phyloP scores from a whole-genome alignment of 1,140 invertebrate species.

The Drosophila varians region DNA sequence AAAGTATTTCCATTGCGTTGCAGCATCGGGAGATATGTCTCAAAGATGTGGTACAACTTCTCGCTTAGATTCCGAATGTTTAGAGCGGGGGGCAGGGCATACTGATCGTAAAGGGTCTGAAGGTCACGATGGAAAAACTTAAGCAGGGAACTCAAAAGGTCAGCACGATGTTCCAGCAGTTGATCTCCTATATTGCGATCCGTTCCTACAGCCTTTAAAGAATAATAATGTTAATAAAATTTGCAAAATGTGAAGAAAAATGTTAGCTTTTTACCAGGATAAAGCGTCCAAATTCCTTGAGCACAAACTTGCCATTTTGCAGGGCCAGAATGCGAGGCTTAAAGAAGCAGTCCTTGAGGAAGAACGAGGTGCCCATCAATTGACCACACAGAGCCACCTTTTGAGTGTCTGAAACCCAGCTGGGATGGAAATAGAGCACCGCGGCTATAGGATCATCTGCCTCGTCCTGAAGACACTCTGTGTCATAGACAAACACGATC shows the following conservation, averaged over 20 bases:
- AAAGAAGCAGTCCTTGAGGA: slow-evolving; percentile 89
- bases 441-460: slow-evolving; percentile 94
- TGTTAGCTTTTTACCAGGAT: slow-evolving; percentile 86
- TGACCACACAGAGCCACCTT: slow-evolving; percentile 91
- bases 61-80: slow-evolving; percentile 86
- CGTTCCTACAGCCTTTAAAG: slow-evolving; percentile 90
- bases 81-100: slow-evolving; percentile 76
- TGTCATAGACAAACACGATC: slow-evolving; percentile 94
- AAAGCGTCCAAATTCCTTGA: slow-evolving; percentile 91
- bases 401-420: slow-evolving; percentile 92
- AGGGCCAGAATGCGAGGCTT: slow-evolving; percentile 89
- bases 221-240: not conserved
- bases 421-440: slow-evolving; percentile 94
- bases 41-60: slow-evolving; percentile 92
- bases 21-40: slow-evolving; percentile 92
- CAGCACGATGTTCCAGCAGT: slow-evolving; percentile 89
- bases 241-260: not conserved
- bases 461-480: slow-evolving; percentile 89
- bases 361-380: slow-evolving; percentile 92
- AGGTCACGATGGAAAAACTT: slow-evolving; percentile 92
- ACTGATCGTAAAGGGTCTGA: slow-evolving; percentile 86
- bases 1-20: slow-evolving; percentile 91
- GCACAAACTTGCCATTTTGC: slow-evolving; percentile 92
- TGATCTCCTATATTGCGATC: slow-evolving; percentile 92
- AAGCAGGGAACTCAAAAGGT: slow-evolving; percentile 88